phyloP scores from a whole-genome alignment of 1,140 invertebrate species.

The Anthonomus grandis region DNA sequence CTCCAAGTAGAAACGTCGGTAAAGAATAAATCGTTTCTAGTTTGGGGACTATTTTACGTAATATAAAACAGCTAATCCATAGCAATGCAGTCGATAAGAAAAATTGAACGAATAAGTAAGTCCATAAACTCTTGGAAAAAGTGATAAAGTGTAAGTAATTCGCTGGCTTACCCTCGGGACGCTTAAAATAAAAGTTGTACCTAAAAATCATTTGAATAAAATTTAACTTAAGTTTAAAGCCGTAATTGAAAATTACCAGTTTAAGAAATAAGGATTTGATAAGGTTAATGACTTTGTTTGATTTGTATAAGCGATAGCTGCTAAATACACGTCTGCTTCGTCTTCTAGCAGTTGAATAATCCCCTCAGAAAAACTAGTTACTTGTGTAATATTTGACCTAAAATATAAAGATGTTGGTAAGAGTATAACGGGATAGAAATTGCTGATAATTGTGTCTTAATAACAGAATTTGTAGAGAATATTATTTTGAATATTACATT shows the following conservation, averaged over 20 bases:
- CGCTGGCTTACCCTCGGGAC: constrained; percentile 28
- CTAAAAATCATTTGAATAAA: constrained; percentile 17
- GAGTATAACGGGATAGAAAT: too few species aligned
- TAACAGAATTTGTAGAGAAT: too few species aligned
- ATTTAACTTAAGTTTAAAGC: neutral
- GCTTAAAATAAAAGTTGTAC: constrained; percentile 39
- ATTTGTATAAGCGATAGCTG: constrained; percentile 30
- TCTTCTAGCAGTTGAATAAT: constrained; percentile 29
- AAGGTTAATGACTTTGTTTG: constrained; percentile 29
- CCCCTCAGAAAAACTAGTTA: constrained; percentile 31
- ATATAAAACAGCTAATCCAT: constrained; percentile 29
- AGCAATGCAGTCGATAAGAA: constrained; percentile 27
- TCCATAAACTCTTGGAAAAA: constrained; percentile 33
- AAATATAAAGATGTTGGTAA: too few species aligned
- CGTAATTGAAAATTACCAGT: constrained; percentile 33
- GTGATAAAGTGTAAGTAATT: constrained; percentile 33
- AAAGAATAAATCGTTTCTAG: constrained; percentile 32
- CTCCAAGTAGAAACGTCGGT: constrained; percentile 36
- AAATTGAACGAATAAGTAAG: constrained; percentile 27
- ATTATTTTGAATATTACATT: too few species aligned
- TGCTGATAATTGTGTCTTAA: too few species aligned
- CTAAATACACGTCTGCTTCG: constrained; percentile 37
- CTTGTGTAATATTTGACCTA: constrained; percentile 31
- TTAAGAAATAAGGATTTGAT: constrained; percentile 42
- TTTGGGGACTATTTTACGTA: constrained; percentile 17